These are phyloP conservation scores for Synergus umbraculus DNA, from an alignment of 2,888 invertebrate species.

Conservation along the genomic window DNA sequence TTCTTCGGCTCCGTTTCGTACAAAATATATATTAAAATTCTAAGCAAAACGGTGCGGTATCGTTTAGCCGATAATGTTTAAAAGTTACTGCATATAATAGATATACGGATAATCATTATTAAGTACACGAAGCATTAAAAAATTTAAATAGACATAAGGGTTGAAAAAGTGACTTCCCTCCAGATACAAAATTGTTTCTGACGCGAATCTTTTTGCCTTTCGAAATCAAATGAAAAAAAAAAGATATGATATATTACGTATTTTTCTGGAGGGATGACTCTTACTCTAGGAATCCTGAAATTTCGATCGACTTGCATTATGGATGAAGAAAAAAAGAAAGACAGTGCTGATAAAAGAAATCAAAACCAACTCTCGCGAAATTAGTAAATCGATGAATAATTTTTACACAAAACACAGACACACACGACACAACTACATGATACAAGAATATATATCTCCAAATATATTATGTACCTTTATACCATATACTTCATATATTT, in stretches of 20 bases:
- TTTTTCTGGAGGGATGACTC: slow-evolving; percentile 33
- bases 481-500: slow-evolving; percentile 51
- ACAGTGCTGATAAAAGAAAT: background rate
- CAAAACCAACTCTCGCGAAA: slow-evolving; percentile 28
- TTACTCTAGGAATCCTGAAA: slow-evolving; percentile 37
- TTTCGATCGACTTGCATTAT: slow-evolving; percentile 30
- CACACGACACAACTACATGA: slow-evolving; percentile 34
- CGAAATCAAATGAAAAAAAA: slow-evolving; percentile 29
- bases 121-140: slow-evolving; percentile 75
- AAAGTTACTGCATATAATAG: slow-evolving; percentile 73
- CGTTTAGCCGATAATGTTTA: slow-evolving; percentile 75
- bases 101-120: slow-evolving; percentile 76
- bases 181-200: slow-evolving; percentile 67
- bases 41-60: slow-evolving; percentile 67
- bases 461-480: slow-evolving; percentile 50
- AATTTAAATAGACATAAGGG: slow-evolving; percentile 72
- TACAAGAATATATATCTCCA: slow-evolving; percentile 43
- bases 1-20: slow-evolving; percentile 46
- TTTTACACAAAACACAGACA: slow-evolving; percentile 23
- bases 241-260: background rate
- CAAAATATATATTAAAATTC: slow-evolving; percentile 64
- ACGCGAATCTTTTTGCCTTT: slow-evolving; percentile 6
- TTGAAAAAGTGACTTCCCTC: slow-evolving; percentile 70
- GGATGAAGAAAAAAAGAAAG: slow-evolving; percentile 40
- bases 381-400: background rate